phyloP scores from a whole-genome alignment of 2,888 invertebrate genomes.

The Lacanobia oleracea region DNA sequence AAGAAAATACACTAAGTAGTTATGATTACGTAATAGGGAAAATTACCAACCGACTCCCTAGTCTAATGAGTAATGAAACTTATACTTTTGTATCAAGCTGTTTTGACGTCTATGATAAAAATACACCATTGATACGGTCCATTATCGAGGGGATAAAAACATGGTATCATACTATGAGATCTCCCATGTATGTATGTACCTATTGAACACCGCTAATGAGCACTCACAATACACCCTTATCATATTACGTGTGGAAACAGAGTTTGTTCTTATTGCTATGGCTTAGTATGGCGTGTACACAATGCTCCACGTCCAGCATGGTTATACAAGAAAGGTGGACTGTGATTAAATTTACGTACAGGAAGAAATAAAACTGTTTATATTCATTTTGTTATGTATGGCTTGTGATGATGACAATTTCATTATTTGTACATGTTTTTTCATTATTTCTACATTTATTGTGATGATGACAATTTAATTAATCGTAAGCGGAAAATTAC shows the following conservation, averaged over 20 bases:
- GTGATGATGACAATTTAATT: neutral
- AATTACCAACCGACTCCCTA: neutral
- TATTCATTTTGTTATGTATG: too few species aligned
- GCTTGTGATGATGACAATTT: neutral
- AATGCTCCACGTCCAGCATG: neutral
- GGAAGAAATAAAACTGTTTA: neutral
- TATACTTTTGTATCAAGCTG: conserved; percentile 21
- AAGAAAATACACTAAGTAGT: neutral
- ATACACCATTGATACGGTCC: conserved; percentile 44
- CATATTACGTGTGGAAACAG: conserved; percentile 26
- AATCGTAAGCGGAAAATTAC: too few species aligned
- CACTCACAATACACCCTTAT: conserved; percentile 31
- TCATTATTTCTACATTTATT: too few species aligned
- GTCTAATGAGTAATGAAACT: conserved; percentile 20
- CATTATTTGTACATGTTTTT: too few species aligned
- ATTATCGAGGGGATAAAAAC: conserved; percentile 61
- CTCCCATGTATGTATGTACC: conserved; percentile 58
- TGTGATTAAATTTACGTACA: too few species aligned
- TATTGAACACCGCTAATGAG: conserved; percentile 60
- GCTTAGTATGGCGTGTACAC: neutral
- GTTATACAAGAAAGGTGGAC: neutral
- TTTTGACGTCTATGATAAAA: conserved; percentile 47
- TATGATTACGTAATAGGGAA: neutral
- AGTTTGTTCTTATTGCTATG: conserved; percentile 23
- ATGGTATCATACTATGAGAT: conserved; percentile 63